Conservation (phyloP, 2,797 vertebrate genomes). For the Sebastes nivosus region DNA sequence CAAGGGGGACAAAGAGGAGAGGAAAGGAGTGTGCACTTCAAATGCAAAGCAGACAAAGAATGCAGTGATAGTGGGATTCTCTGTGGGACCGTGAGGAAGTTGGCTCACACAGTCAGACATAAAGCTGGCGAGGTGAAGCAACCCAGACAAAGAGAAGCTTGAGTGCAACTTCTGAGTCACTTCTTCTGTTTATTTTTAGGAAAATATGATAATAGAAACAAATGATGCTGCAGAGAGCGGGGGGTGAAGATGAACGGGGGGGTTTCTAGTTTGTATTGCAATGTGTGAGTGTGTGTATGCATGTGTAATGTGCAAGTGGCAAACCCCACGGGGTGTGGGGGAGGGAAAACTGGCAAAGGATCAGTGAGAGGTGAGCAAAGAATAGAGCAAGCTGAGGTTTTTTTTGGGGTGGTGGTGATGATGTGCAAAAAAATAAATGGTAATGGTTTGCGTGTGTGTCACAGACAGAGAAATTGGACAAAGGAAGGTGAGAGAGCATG, state of each 20-base stretch:
- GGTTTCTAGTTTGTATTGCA: slow-evolving; percentile 45
- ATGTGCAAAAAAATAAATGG: slow-evolving; percentile 7
- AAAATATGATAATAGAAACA: slow-evolving; percentile 29
- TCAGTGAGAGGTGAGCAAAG: slow-evolving; percentile 62
- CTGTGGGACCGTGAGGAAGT: slow-evolving; percentile 23
- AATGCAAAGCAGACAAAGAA: slow-evolving; percentile 37
- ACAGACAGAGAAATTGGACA: slow-evolving; percentile 4
- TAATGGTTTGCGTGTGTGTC: neutral
- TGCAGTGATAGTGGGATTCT: neutral
- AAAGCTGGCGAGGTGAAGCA: slow-evolving; percentile 44
- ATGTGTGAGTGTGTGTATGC: slow-evolving; percentile 54
- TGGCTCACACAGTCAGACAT: slow-evolving; percentile 39
- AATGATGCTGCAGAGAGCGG: slow-evolving; percentile 35
- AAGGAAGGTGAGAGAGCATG: neutral
- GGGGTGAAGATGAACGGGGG: neutral
- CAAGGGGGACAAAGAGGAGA: slow-evolving; percentile 65
- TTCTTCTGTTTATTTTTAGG: slow-evolving; percentile 38
- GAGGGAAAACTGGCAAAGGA: slow-evolving; percentile 59
- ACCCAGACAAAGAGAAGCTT: slow-evolving; percentile 62
- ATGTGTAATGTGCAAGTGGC: slow-evolving; percentile 59
- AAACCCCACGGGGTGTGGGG: slow-evolving; percentile 63
- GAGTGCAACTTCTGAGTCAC: slow-evolving; percentile 61
- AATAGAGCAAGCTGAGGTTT: slow-evolving; percentile 12
- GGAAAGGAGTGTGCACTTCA: slow-evolving; percentile 12
- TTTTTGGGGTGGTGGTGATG: slow-evolving; percentile 1